phyloP scores from a whole-genome alignment of 2,888 invertebrate genomes.

The Bugulina stolonifera region DNA sequence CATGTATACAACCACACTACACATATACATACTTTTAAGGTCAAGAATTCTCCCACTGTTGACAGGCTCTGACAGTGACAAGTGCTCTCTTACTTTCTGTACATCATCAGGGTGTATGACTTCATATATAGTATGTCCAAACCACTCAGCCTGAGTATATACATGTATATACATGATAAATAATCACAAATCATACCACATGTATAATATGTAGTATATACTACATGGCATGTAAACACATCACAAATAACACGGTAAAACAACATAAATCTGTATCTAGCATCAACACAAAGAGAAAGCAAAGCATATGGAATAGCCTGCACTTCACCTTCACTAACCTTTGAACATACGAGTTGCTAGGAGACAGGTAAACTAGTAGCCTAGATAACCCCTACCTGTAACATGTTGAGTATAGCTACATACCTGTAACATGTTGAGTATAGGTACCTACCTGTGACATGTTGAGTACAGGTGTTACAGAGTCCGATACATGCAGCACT shows the following conservation, averaged over 20 bases:
- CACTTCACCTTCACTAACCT: no score
- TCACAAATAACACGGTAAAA: no score
- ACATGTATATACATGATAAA: not conserved
- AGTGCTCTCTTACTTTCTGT: constrained; percentile 87
- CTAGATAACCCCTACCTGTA: no score
- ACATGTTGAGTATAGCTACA: no score
- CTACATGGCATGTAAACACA: no score
- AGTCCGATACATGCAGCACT: constrained; percentile 96
- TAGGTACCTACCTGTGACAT: constrained; percentile 80
- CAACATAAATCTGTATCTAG: not conserved
- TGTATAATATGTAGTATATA: no score
- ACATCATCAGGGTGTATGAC: constrained; percentile 96
- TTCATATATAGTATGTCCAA: constrained; percentile 86
- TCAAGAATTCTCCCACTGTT: constrained; percentile 87
- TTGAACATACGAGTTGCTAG: no score
- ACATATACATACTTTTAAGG: constrained; percentile 65
- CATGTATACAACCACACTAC: not conserved
- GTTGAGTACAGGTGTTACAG: constrained; percentile 92
- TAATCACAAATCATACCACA: no score
- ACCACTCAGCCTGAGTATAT: constrained; percentile 81
- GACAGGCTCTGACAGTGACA: constrained; percentile 92
- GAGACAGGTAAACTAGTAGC: no score
- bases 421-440: no score
- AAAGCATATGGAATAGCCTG: no score
- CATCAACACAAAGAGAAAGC: no score